phyloP scores from a whole-genome alignment of 2,797 vertebrate genomes.

The Sebastes oblongus region DNA sequence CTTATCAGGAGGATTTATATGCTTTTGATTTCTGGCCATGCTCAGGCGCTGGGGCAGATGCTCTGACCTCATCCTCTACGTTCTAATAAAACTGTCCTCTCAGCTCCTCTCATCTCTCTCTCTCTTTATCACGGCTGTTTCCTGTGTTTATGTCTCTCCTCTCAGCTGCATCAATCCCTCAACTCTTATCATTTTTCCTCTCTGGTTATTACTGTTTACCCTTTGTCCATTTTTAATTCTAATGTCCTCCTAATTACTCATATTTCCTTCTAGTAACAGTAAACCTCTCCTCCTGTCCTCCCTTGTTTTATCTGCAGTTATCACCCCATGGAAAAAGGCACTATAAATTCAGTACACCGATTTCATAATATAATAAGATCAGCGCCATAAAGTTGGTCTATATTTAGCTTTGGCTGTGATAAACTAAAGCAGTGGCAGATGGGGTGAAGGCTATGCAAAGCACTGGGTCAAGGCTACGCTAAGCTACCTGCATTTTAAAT shows the following conservation, averaged over 20 bases:
- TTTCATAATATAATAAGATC: slow-evolving; percentile 36
- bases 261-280: slow-evolving; percentile 12
- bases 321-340: not conserved
- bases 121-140: slow-evolving; percentile 3
- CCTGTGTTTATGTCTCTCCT: slow-evolving; percentile 1
- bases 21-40: slow-evolving; percentile 68
- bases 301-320: not conserved
- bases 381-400: slow-evolving; percentile 39
- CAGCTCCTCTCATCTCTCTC: slow-evolving; percentile 24
- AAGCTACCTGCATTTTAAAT: slow-evolving; percentile 38
- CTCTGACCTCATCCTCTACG: slow-evolving; percentile 63
- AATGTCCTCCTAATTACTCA: not conserved
- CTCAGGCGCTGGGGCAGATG: slow-evolving; percentile 38
- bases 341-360: slow-evolving; percentile 28
- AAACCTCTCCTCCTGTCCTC: not conserved
- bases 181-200: not conserved
- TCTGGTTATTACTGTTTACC: not conserved
- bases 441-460: slow-evolving; percentile 27
- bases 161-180: not conserved
- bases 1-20: slow-evolving; percentile 68
- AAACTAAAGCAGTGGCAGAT: slow-evolving; percentile 14
- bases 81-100: slow-evolving; percentile 61
- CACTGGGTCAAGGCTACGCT: slow-evolving; percentile 45
- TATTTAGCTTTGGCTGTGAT: slow-evolving; percentile 39
- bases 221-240: slow-evolving; percentile 7